Evolutionary conservation across 2,888 invertebrate genomes (phyloP), one percentile per base, ranked within the genome.

Genomic region (Chromoteleia sp.): DNA sequence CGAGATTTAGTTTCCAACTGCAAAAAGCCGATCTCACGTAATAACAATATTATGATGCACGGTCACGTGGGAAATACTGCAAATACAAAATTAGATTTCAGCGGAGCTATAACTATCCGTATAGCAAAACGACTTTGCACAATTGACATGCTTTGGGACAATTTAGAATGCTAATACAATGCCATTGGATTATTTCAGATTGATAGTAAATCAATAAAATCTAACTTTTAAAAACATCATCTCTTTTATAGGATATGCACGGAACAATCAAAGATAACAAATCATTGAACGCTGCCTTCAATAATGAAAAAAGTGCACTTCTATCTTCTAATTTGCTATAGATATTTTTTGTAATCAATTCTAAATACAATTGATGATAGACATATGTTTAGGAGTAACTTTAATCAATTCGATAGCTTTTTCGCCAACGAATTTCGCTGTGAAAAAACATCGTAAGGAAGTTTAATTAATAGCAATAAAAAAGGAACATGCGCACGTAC

Each of bases 1-100:
- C 77, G 83, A 33, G 74, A 77, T 75, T 80, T 77, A 77, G 76
- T 83, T 83, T 78, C 43, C 73, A 63, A 74, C 63, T 75, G 68
- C 76, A 68, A 83, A 78, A 83, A 83, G 70, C 74, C 76, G 79
- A 76, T 73, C 45, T 65, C 79, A 67, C 80, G 80, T 80, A 80
- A 80, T 80, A 74, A 74, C 68, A 74, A 80, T 83, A 83, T 77
- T 73, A 70, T 61, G 59, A 77, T 77, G 59, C 80, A 65, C 68
- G 70, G 76, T 80, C 80, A 80, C 82, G 77, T 80, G 25, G 25
- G 25, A 25, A 25, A 25, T 25, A 25, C 25, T 25, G 25, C 25
- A 5, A 25, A 25, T 25, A 4, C 25, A 2, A 25, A 25, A 25
- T 25, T 2, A 65, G 21, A 61, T 79, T 79, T 68, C 25, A 25